phyloP scores from a whole-genome alignment of 1,140 invertebrate genomes.

The Rhagoletis zephyria region DNA sequence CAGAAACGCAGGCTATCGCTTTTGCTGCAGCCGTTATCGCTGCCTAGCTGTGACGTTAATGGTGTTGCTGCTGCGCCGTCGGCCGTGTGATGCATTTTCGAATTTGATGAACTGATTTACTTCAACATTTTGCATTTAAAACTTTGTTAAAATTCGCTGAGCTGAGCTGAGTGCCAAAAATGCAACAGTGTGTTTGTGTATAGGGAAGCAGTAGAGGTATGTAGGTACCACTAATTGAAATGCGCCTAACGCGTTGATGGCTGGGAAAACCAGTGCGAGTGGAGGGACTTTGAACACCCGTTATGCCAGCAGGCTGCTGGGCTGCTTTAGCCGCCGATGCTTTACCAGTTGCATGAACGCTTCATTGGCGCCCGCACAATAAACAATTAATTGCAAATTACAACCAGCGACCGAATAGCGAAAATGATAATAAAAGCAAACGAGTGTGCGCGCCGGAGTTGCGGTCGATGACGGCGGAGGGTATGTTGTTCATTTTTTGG shows the following conservation, averaged over 20 bases:
- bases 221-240: slow-evolving; percentile 33
- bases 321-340: background rate
- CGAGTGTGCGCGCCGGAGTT: background rate
- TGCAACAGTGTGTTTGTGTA: background rate
- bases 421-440: slow-evolving; percentile 33
- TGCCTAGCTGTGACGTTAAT: slow-evolving; percentile 22
- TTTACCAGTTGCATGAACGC: slow-evolving; percentile 8
- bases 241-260: slow-evolving; percentile 33
- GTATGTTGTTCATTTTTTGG: background rate
- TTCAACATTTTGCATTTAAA: slow-evolving; percentile 42
- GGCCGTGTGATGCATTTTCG: slow-evolving; percentile 6
- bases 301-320: background rate
- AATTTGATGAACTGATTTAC: slow-evolving; percentile 47
- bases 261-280: background rate
- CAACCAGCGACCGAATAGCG: slow-evolving; percentile 6
- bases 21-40: background rate
- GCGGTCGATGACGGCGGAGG: background rate
- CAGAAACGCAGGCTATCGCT: background rate
- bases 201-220: background rate
- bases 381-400: slow-evolving; percentile 55
- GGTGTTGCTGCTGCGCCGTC: background rate
- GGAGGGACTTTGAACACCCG: background rate
- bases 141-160: slow-evolving; percentile 36
- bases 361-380: slow-evolving; percentile 38
- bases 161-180: background rate